Percentiles rank a stretch among this genome's conserved stretches.
These are phyloP conservation scores for Drosophila triauraria DNA, from an alignment of 1,140 invertebrate species.

Conservation along the genomic window DNA sequence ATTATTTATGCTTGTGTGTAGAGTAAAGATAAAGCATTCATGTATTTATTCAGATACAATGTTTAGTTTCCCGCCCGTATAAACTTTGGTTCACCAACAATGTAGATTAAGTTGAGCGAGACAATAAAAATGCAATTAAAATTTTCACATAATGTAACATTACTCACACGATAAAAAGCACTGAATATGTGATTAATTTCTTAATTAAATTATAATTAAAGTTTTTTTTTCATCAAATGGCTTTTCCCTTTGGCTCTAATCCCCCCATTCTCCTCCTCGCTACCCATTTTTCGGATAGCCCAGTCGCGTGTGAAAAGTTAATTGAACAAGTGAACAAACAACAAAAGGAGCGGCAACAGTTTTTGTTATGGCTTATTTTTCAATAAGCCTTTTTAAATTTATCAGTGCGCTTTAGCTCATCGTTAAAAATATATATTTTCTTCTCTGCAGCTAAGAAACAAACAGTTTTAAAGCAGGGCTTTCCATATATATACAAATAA, in stretches of 20 bases:
- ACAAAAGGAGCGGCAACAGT: constrained; percentile 11
- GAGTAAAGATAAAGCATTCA: not conserved
- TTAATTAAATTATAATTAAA: constrained; percentile 80
- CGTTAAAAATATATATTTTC: not conserved
- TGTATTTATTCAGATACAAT: not conserved
- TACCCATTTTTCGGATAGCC: constrained; percentile 10
- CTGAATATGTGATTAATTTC: constrained; percentile 65
- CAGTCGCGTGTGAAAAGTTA: constrained; percentile 54
- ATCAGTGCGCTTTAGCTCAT: not conserved
- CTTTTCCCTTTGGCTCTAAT: constrained; percentile 18
- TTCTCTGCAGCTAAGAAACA: not conserved
- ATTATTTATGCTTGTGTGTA: not conserved
- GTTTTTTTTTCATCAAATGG: constrained; percentile 32
- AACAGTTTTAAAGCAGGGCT: not conserved
- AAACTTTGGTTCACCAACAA: not conserved
- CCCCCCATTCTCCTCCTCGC: not conserved
- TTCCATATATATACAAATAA: not conserved
- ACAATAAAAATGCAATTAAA: constrained; percentile 58
- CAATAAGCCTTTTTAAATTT: constrained; percentile 11
- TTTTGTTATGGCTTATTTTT: constrained; percentile 20
- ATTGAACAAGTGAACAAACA: constrained; percentile 52
- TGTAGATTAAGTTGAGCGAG: constrained; percentile 2
- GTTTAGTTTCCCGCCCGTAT: constrained; percentile 15
- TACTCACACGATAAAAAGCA: constrained; percentile 18
- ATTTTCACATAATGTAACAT: constrained; percentile 58